Base-by-base conservation (phyloP, 2,797 vertebrate genomes). In the Muscicapa comitata region DNA sequence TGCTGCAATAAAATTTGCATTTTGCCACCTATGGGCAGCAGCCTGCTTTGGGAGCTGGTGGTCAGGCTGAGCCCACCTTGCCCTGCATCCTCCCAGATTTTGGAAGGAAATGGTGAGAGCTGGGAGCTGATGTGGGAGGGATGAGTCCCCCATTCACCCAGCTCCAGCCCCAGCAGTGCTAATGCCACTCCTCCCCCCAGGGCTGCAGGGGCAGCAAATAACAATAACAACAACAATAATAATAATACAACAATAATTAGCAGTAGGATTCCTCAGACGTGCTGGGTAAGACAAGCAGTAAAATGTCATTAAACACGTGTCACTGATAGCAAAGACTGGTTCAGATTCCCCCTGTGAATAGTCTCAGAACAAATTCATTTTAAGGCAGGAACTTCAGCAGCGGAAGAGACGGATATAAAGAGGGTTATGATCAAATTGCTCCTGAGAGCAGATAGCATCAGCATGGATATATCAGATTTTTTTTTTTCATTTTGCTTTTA, bases 21-120 rank as follows among this genome's bases (percentile, higher is more conserved):
- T 95, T 86, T 54, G 3, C 33, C 88, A 88, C 90, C 85, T 63
- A 17, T 57, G 1, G 28, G 87, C 25, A 94, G 84, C 78, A 43
- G 14, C 50, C n/a, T 0, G 0, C 0, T 2, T 1, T 35, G 4
- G 5, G 76, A 77, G 72, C 42, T 0, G 0, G 6, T 0, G 0
- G n/a, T 2, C 0, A 1, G 55, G 29, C 50, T 24, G 78, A 62
- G 70, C 38, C 57, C 70, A 57, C 73, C 48, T 42, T 5, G 17
- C 13, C 37, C 68, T 17, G 4, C 3, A 1, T 7, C 28, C n/a
- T 17, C 24, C 3, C 10, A 0, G 2, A 2, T 26, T 15, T 1
- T 6, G 33, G 5, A 17, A 15, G 25, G 50, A 51, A 55, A 38
- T 3, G 7, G 26, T 63, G 31, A 76, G 13, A 79, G 15, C 3